phyloP scores from a whole-genome alignment of 2,888 invertebrate species.

The Limnephilus lunatus region DNA sequence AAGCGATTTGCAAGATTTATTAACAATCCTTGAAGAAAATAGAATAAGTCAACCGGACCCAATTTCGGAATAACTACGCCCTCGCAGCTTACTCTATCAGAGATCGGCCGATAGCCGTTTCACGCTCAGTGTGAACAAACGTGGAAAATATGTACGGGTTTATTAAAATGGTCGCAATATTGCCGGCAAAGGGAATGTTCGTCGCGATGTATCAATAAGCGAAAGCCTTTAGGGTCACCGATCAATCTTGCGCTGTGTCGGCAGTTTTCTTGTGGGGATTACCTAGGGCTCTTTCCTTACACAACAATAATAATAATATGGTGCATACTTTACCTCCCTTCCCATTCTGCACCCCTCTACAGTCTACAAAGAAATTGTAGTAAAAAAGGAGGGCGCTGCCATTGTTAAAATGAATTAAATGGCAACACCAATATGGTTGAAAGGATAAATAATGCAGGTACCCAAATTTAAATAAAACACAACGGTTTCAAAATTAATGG shows the following conservation, averaged over 20 bases:
- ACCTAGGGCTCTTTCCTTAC: slow-evolving; percentile 15
- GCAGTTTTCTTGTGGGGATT: slow-evolving; percentile 30
- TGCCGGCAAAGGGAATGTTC: background rate
- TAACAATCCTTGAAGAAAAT: background rate
- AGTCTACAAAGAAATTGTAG: background rate
- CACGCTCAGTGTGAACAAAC: slow-evolving; percentile 23
- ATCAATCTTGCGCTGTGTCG: slow-evolving; percentile 43
- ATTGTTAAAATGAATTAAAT: too few species aligned
- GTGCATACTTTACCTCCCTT: background rate
- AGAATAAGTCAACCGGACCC: background rate
- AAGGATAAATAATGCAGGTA: too few species aligned
- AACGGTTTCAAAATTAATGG: too few species aligned
- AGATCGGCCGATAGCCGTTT: slow-evolving; percentile 38
- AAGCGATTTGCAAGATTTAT: background rate
- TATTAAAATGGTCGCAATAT: slow-evolving; percentile 12
- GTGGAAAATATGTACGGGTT: background rate
- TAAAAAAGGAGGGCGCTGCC: too few species aligned
- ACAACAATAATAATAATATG: slow-evolving; percentile 6
- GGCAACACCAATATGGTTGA: too few species aligned
- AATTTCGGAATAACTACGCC: background rate
- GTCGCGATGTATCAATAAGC: slow-evolving; percentile 36
- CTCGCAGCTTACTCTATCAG: background rate
- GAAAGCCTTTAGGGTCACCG: slow-evolving; percentile 38
- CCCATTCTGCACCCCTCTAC: background rate
- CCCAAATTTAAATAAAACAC: too few species aligned